phyloP scores from a whole-genome alignment of 2,797 vertebrate species.

The Gephyroberyx darwinii region DNA sequence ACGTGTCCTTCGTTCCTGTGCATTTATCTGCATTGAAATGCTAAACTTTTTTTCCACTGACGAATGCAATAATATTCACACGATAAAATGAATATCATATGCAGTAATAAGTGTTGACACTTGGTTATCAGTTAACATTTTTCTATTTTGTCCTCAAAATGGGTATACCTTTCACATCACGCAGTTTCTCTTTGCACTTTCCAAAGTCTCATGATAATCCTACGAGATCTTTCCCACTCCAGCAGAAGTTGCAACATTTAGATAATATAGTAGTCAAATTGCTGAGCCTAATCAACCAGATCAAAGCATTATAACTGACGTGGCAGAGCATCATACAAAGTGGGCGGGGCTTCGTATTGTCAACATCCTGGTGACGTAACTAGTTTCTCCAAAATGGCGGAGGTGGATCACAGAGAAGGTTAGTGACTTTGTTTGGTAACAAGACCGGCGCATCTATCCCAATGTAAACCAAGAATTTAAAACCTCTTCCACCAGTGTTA shows the following conservation, averaged over 20 bases:
- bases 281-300: constrained; percentile 31
- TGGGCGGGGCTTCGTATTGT: constrained; percentile 71
- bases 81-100: neutral
- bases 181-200: neutral
- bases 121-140: constrained; percentile 14
- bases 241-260: constrained; percentile 9
- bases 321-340: constrained; percentile 66
- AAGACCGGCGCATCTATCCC: neutral
- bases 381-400: constrained; percentile 83
- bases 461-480: accelerated
- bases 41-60: neutral
- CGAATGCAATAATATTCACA: neutral
- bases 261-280: constrained; percentile 24
- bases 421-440: constrained; percentile 43
- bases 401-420: constrained; percentile 79
- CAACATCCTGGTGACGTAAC: constrained; percentile 79
- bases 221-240: accelerated
- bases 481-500: accelerated
- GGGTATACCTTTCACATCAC: neutral
- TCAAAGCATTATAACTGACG: constrained; percentile 67
- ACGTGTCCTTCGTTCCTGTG: neutral
- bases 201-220: neutral
- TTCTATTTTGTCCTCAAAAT: neutral
- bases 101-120: constrained; percentile 22
- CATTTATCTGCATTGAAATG: neutral